Conservation (phyloP, 2,888 invertebrate species). For the Villa cingulata region DNA sequence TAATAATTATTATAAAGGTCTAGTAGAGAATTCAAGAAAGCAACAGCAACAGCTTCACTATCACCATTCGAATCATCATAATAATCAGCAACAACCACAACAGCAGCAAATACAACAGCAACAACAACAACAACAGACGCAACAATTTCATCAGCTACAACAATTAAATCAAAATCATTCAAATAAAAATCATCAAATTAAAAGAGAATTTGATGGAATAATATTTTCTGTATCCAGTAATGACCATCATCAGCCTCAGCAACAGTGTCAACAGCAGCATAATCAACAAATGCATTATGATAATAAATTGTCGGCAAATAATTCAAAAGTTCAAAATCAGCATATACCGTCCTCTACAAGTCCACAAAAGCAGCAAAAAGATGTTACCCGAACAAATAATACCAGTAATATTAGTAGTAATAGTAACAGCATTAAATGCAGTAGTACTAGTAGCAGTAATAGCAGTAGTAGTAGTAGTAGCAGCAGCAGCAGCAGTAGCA, state of each 20-base stretch:
- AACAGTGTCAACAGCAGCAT: neutral
- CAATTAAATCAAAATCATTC: constrained; percentile 3
- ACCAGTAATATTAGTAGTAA: constrained; percentile 13
- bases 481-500: constrained; percentile 20
- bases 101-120: constrained; percentile 4
- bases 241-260: neutral
- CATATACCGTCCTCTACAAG: constrained; percentile 10
- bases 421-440: constrained; percentile 7
- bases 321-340: constrained; percentile 2
- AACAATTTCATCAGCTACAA: neutral
- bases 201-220: neutral
- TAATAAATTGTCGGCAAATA: neutral
- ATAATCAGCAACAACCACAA: constrained; percentile 1
- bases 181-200: constrained; percentile 8
- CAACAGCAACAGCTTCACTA: constrained; percentile 8
- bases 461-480: constrained; percentile 19
- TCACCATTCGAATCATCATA: constrained; percentile 4
- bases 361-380: constrained; percentile 13
- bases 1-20: constrained; percentile 6
- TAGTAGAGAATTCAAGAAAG: constrained; percentile 5
- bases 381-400: constrained; percentile 13
- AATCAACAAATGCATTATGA: neutral
- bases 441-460: neutral
- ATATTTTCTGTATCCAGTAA: neutral
- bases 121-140: constrained; percentile 1